phyloP scores from a whole-genome alignment of 2,113 vertebrate species.

The Daboia siamensis region DNA sequence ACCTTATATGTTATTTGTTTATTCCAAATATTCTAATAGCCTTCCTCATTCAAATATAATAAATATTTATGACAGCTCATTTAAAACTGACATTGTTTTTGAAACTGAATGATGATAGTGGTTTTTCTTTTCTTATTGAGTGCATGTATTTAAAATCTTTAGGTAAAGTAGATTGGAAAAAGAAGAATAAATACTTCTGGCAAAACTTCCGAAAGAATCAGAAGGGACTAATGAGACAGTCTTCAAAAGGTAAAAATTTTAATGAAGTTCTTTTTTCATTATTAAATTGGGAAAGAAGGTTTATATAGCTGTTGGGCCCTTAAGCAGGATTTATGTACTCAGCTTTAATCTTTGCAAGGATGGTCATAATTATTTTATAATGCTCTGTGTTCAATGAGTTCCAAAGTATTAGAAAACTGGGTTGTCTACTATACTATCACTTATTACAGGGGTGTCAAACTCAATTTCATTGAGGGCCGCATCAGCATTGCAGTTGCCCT shows the following conservation, averaged over 20 bases:
- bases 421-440: neutral
- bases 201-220: conserved; percentile 95
- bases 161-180: conserved; percentile 96
- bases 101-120: conserved; percentile 6
- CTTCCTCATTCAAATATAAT: conserved; percentile 34
- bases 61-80: conserved; percentile 45
- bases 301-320: neutral
- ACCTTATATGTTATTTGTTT: conserved; percentile 30
- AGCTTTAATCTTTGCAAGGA: neutral
- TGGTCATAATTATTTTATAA: neutral
- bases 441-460: too few relatives aligned
- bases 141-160: neutral
- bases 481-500: too few relatives aligned
- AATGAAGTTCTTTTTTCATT: neutral
- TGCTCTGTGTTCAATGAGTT: neutral
- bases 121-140: neutral
- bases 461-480: too few relatives aligned
- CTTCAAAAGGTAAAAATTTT: conserved; percentile 85
- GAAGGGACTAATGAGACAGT: conserved; percentile 88
- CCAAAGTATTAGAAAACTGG: neutral
- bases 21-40: conserved; percentile 17
- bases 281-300: neutral
- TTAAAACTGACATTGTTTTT: conserved; percentile 34
- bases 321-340: neutral
- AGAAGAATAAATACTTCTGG: conserved; percentile 98